Evolutionary conservation across 2,113 vertebrate species (phyloP).

Genomic region (Actinemys pallida): DNA sequence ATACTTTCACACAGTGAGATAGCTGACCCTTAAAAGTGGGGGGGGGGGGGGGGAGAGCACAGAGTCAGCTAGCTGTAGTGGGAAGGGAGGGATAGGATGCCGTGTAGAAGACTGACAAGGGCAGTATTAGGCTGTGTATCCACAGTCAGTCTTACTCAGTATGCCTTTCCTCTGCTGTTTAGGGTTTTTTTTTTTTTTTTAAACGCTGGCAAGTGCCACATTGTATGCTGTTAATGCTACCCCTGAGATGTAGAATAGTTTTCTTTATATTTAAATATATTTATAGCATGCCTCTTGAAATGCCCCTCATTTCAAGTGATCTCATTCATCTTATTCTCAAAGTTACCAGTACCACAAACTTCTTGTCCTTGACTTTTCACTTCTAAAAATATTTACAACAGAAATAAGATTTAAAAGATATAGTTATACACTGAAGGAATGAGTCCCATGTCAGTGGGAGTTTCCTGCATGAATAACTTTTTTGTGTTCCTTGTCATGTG

Average conservation of each 20-base stretch:
- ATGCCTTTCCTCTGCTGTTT: background rate
- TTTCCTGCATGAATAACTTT: background rate
- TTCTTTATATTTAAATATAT: background rate
- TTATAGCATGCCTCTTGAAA: background rate
- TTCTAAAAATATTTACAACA: background rate
- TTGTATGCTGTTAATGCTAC: background rate
- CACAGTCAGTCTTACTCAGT: background rate
- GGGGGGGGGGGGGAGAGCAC: background rate
- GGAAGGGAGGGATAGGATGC: background rate
- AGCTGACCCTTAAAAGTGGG: background rate
- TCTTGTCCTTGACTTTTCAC: background rate
- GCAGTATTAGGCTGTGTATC: background rate
- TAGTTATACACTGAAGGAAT: background rate
- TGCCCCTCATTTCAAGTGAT: background rate
- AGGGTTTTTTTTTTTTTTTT: background rate
- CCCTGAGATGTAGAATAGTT: background rate
- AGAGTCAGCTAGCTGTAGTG: background rate
- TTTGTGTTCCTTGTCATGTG: background rate
- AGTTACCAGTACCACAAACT: background rate
- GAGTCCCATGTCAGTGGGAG: background rate
- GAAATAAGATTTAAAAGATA: background rate
- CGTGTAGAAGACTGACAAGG: accelerated
- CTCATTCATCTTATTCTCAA: background rate
- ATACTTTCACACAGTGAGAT: conserved; percentile 26
- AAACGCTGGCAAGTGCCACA: background rate